Percentiles rank a stretch among this genome's conserved stretches.
phyloP scores from a whole-genome alignment of 2,113 vertebrate genomes.

The Callocephalon fimbriatum region DNA sequence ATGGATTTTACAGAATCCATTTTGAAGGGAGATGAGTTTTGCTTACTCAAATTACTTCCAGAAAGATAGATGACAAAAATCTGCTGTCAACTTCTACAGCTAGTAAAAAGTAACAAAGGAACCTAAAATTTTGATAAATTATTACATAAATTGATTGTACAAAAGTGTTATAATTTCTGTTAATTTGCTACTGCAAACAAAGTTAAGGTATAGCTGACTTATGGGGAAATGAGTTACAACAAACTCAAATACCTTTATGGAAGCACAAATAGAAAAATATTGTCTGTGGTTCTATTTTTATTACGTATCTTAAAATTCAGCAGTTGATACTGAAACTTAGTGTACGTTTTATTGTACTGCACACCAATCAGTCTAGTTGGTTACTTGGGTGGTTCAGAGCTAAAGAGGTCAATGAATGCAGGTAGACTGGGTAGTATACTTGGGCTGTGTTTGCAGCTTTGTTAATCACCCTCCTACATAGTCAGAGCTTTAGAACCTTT shows the following conservation, averaged over 20 bases:
- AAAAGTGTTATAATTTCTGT: neutral
- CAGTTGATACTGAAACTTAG: neutral
- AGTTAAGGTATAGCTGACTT: neutral
- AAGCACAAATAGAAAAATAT: neutral
- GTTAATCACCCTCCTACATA: neutral
- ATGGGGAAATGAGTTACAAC: neutral
- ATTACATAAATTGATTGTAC: neutral
- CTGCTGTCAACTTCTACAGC: neutral
- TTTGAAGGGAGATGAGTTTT: neutral
- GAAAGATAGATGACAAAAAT: neutral
- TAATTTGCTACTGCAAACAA: neutral
- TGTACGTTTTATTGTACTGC: neutral
- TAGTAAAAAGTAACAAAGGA: neutral
- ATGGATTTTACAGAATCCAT: neutral
- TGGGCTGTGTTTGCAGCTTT: neutral
- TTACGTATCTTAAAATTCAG: neutral
- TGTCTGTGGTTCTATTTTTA: neutral
- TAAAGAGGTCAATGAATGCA: neutral
- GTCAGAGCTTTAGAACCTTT: neutral
- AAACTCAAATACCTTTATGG: neutral
- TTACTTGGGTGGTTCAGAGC: neutral
- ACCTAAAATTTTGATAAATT: neutral
- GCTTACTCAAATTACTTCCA: neutral
- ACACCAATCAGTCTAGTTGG: neutral
- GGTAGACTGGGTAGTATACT: neutral